Conservation (phyloP, 2,113 vertebrate species). For the Psammodynastes pulverulentus region DNA sequence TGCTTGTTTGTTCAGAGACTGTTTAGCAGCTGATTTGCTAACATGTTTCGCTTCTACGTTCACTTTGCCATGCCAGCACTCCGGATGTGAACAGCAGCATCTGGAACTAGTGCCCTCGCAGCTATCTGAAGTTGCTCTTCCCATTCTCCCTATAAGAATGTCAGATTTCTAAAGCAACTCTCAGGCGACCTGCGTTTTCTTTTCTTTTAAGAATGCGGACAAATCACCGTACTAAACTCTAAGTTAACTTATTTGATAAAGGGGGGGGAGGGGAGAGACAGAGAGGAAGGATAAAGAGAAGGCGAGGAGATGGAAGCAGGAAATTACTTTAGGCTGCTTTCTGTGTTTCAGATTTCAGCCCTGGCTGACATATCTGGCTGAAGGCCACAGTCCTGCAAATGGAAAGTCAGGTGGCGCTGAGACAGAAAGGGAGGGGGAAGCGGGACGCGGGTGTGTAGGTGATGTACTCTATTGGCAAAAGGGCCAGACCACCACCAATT, state of each 20-base stretch:
- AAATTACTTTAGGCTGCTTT: constrained; percentile 42
- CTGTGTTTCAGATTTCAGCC: constrained; percentile 66
- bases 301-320: constrained; percentile 11
- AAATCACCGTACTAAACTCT: constrained; percentile 40
- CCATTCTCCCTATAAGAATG: background rate
- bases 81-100: background rate
- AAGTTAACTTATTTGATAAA: constrained; percentile 61
- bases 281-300: constrained; percentile 22
- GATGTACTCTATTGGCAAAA: background rate
- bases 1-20: background rate
- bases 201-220: background rate
- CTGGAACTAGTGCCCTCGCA: background rate
- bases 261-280: background rate
- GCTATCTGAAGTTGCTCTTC: constrained; percentile 36
- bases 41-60: background rate
- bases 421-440: background rate
- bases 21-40: too few species aligned
- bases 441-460: background rate
- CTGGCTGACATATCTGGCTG: constrained; percentile 62
- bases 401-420: constrained; percentile 32
- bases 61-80: background rate
- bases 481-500: background rate
- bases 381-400: constrained; percentile 57
- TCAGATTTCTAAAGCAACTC: constrained; percentile 32
- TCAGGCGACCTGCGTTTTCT: constrained; percentile 28